A percentile compares a stretch with the other conserved stretches of the same genome.
phyloP scores from a whole-genome alignment of 2,113 vertebrate genomes.

The Ophiodon elongatus region DNA sequence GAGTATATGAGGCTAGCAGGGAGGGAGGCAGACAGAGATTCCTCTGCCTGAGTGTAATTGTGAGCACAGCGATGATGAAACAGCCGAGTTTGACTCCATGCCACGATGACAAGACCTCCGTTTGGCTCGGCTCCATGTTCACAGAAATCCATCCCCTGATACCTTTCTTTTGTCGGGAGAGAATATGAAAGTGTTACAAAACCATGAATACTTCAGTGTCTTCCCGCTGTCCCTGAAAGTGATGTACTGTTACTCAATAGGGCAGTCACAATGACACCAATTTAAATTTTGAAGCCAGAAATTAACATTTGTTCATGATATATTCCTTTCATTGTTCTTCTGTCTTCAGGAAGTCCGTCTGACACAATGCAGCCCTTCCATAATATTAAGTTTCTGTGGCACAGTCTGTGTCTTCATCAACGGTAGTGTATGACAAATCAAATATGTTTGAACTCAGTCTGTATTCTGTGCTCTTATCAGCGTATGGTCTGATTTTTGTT shows the following conservation, averaged over 20 bases:
- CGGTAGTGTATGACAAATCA: constrained; percentile 8
- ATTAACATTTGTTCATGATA: not conserved
- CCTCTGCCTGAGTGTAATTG: constrained; percentile 60
- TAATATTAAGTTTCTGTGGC: not conserved
- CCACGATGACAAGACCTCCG: constrained; percentile 41
- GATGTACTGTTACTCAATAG: not conserved
- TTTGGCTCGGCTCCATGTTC: constrained; percentile 40
- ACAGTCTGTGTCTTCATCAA: not conserved
- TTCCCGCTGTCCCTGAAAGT: not conserved
- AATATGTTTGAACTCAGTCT: not conserved
- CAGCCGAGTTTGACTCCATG: constrained; percentile 43
- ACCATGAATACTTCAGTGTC: not conserved
- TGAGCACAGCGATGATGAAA: constrained; percentile 66
- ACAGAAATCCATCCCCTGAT: constrained; percentile 24
- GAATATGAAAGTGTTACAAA: constrained; percentile 27
- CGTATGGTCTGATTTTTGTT: not conserved
- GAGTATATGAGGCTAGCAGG: constrained; percentile 43
- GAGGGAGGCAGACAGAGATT: constrained; percentile 63
- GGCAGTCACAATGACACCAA: not conserved
- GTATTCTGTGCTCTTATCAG: constrained; percentile 8
- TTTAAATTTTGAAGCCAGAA: constrained; percentile 7
- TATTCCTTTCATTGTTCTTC: not conserved
- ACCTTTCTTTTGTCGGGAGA: constrained; percentile 30
- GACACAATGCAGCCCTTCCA: not conserved
- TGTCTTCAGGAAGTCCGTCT: not conserved